Evolutionary conservation across 2,797 vertebrate species (phyloP), one percentile per base, ranked within the genome.

Genomic region (Etheostoma perlongum): DNA sequence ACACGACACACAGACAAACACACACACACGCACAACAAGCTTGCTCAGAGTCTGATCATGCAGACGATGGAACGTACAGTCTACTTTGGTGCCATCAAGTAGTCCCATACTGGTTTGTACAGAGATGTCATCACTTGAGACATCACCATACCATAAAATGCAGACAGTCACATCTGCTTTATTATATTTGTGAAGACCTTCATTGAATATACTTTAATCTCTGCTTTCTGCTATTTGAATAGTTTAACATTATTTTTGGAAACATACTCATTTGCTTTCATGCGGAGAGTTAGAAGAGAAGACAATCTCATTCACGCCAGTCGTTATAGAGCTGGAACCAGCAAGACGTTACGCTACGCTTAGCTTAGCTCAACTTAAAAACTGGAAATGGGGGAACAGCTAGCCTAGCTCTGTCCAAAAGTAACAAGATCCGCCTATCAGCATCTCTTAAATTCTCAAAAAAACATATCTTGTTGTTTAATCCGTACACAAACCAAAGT

Each of bases 11-110:
- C 54, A 60, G 19, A 44, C 52, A 11, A 23, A 8, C 30, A 27
- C 23, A 52, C 21, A 59, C 52, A 48, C 19, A 53, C 30, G 51
- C 49, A 76, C 33, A 51, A 76, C 33, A 53, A 9, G 51, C 70
- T 84, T 82, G 79, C 59, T 82, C 66, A 74, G 66, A 58, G 63
- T 74, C 70, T 74, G 74, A 62, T 75, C 12, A 74, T 76, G 71
- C 84, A 80, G 75, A 78, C 19, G 30, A 30, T 30, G 5, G 30
- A 30, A 30, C 30, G 8, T 16, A 54, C 48, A 9, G 21, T 55
- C 65, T 64, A 52, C 46, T 64, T 21, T 44, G 33, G 52, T 63
- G 33, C 30, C 54, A 33, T 72, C 21, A 25, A 55, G 71, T 49
- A 12, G 52, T 51, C 27, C 1, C n/a, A 18, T 33, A 72, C 66